Evolutionary conservation across 1,140 invertebrate species (phyloP).

Genomic region (Caenorhabditis remanei): DNA sequence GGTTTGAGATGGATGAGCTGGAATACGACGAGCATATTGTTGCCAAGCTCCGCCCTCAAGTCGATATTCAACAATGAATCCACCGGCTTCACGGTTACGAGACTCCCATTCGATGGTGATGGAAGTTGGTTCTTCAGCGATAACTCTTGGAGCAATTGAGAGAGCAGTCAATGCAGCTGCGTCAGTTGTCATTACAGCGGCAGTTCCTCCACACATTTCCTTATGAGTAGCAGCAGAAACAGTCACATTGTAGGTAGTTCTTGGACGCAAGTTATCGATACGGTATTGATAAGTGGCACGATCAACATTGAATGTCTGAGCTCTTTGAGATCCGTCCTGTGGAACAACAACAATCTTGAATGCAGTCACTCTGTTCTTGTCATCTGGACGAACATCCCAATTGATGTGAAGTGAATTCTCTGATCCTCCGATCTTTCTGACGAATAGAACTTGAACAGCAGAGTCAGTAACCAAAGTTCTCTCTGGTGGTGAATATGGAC

Average conservation of each 20-base stretch:
- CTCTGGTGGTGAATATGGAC: slow-evolving; percentile 72
- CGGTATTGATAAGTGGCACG: slow-evolving; percentile 74
- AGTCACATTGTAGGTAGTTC: slow-evolving; percentile 76
- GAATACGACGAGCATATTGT: slow-evolving; percentile 72
- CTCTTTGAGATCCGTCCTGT: slow-evolving; percentile 69
- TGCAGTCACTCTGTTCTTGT: slow-evolving; percentile 71
- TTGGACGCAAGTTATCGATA: slow-evolving; percentile 71
- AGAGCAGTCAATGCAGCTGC: slow-evolving; percentile 70
- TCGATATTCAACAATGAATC: slow-evolving; percentile 76
- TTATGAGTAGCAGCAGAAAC: slow-evolving; percentile 74
- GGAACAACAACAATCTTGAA: slow-evolving; percentile 75
- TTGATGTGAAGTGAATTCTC: slow-evolving; percentile 70
- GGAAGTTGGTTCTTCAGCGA: slow-evolving; percentile 74
- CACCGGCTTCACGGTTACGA: slow-evolving; percentile 67
- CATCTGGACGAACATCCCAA: slow-evolving; percentile 72
- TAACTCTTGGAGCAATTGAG: slow-evolving; percentile 69
- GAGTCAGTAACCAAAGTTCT: slow-evolving; percentile 61
- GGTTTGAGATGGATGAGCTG: slow-evolving; percentile 70
- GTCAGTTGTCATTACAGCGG: slow-evolving; percentile 75
- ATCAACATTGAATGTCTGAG: slow-evolving; percentile 75
- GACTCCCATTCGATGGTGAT: slow-evolving; percentile 77
- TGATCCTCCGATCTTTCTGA: slow-evolving; percentile 71
- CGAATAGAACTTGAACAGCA: slow-evolving; percentile 70
- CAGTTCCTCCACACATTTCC: slow-evolving; percentile 67
- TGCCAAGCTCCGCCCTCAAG: slow-evolving; percentile 75